Base-by-base conservation (phyloP, 2,888 invertebrate species). In the Plusia festucae region DNA sequence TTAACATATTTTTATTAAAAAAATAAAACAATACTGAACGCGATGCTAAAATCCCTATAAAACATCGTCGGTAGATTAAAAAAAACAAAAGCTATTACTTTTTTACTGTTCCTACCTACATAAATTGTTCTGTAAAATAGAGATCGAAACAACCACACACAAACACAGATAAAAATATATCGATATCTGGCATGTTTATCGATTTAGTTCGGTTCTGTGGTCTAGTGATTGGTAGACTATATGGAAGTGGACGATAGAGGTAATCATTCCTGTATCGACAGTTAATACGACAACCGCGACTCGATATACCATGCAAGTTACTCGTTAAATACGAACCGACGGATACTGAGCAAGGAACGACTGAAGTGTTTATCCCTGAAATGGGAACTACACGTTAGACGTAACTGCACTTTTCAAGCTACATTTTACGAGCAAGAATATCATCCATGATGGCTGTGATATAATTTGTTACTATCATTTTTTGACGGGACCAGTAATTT, bases 161-260 rank as follows among this genome's bases (percentile, higher is more conserved):
- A 20, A 53, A n/a, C n/a, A n/a, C n/a, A n/a, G n/a, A n/a, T n/a
- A n/a, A n/a, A n/a, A 73, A 68, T 53, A 51, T 53, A 61, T 58
- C 20, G 15, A 68, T 44, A 56, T 46, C 15, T n/a, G n/a, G 20
- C 52, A 15, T 3, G 32, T 62, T 70, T 62, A 34, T 32, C 18
- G 52, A 56, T 60, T 44, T 55, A 24, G 49, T 53, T 18, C 18
- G 32, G 51, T 53, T 40, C 53, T 51, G 44, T 20, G 27, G 57
- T 62, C 55, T 30, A 70, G 62, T 62, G 55, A 75, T 69, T 64
- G 52, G 54, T 40, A n/a, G 65, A 53, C 69, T 65, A 73, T 78
- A 64, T 67, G 30, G 44, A 9, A 46, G 30, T 53, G 54, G 60
- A n/a, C 46, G 32, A 65, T 70, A 73, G 30, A 55, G 51, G 27